Percentiles rank a stretch among this genome's conserved stretches.
These are phyloP conservation scores for Pterocles orientalis DNA, from an alignment of 2,113 vertebrate genomes.

Conservation along the genomic window DNA sequence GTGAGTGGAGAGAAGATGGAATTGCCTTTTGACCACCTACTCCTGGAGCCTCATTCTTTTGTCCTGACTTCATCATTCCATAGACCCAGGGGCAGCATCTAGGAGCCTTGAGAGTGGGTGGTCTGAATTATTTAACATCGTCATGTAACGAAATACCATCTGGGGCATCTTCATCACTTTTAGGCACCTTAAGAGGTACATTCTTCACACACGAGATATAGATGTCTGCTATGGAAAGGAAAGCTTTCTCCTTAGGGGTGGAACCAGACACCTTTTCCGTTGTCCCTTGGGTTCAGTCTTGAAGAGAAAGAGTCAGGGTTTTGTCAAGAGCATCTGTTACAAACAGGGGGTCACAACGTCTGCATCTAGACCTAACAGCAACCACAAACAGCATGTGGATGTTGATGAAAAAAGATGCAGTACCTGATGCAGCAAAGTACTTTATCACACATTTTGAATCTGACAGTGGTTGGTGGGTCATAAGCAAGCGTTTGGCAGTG, in stretches of 20 bases:
- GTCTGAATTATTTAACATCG: background rate
- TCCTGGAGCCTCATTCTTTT: background rate
- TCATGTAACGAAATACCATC: background rate
- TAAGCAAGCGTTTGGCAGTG: background rate
- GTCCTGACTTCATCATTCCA: background rate
- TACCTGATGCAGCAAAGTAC: background rate
- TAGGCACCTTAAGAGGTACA: background rate
- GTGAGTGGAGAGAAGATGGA: background rate
- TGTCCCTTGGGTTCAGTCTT: background rate
- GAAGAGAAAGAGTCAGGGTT: background rate
- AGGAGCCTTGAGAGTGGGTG: background rate
- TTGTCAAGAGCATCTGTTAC: background rate
- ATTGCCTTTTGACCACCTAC: background rate
- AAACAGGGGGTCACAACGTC: background rate
- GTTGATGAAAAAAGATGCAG: background rate
- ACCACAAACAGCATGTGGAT: accelerated
- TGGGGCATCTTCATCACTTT: background rate
- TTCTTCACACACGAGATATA: background rate
- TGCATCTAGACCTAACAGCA: background rate
- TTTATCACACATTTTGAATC: background rate
- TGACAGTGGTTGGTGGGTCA: background rate
- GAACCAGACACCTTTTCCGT: background rate
- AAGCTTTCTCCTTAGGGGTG: background rate
- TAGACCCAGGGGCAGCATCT: background rate
- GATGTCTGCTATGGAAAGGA: background rate